Conservation (phyloP, 2,888 invertebrate species). For the Caenorhabditis wallacei region DNA sequence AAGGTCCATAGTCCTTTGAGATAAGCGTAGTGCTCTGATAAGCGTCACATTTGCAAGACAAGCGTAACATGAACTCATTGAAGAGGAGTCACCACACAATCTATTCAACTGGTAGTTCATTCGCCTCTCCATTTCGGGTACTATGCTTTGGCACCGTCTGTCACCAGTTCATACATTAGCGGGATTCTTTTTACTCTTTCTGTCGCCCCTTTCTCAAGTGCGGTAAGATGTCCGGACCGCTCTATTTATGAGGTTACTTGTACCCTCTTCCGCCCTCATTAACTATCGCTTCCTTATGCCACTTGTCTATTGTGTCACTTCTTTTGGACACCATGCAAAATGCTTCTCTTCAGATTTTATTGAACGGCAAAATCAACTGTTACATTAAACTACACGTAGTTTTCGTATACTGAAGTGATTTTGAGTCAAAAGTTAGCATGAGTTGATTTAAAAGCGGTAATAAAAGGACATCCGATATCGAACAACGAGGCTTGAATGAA, state of each 20-base stretch:
- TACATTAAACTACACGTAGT: no score
- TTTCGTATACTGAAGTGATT: no score
- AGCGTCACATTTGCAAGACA: no score
- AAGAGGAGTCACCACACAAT: slow-evolving; percentile 31
- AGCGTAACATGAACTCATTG: slow-evolving; percentile 12
- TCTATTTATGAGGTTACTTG: slow-evolving; percentile 40
- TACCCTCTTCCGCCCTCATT: slow-evolving; percentile 46
- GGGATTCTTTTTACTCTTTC: slow-evolving; percentile 40
- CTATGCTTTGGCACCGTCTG: slow-evolving; percentile 53
- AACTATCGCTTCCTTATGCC: slow-evolving; percentile 44
- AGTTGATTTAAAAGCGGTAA: no score
- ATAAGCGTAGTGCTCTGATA: no score
- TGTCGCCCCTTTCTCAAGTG: slow-evolving; percentile 24
- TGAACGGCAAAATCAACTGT: background rate
- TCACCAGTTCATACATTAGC: slow-evolving; percentile 62
- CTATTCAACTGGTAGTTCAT: slow-evolving; percentile 60
- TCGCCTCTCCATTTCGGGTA: slow-evolving; percentile 28
- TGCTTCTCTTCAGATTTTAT: slow-evolving; percentile 6
- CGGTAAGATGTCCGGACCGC: slow-evolving; percentile 51
- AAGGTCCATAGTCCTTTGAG: no score
- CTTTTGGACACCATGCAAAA: background rate
- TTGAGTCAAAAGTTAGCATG: no score
- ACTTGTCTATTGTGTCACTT: slow-evolving; percentile 50
- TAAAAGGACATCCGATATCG: no score
- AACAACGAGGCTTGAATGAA: no score